These are phyloP conservation scores for Linyphia triangularis DNA, from an alignment of 2,888 invertebrate species.

Conservation along the genomic window DNA sequence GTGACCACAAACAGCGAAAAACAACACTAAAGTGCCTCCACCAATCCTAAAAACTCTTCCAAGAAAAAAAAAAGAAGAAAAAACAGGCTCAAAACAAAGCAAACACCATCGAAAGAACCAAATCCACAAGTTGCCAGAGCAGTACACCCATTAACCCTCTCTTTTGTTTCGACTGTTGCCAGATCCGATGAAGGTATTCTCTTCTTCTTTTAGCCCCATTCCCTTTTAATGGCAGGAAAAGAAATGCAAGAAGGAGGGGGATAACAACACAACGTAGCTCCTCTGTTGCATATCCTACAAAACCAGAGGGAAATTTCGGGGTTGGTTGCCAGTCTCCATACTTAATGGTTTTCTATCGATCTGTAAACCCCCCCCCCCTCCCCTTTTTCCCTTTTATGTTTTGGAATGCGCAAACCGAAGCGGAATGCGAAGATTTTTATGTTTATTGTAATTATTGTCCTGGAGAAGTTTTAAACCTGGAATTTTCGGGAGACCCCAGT, in stretches of 20 bases:
- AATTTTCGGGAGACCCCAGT: neutral
- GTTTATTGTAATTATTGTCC: constrained; percentile 65
- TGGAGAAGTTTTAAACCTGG: neutral
- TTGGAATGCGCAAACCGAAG: constrained; percentile 24
- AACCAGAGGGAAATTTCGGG: neutral
- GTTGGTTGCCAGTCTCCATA: neutral
- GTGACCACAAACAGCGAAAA: too few species aligned
- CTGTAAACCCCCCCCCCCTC: neutral
- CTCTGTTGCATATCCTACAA: constrained; percentile 8
- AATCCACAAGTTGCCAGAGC: too few species aligned
- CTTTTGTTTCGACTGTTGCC: constrained; percentile 37
- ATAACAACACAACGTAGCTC: constrained; percentile 3
- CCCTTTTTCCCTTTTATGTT: neutral
- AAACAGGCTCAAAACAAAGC: too few species aligned
- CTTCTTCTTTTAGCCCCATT: neutral
- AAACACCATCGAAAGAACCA: too few species aligned
- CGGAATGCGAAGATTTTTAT: constrained; percentile 55
- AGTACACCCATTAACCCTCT: constrained; percentile 15
- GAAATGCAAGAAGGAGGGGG: constrained; percentile 5
- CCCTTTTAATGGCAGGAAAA: constrained; percentile 21
- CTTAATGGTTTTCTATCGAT: constrained; percentile 53
- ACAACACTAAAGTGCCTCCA: too few species aligned
- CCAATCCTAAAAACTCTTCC: too few species aligned
- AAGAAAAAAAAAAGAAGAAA: too few species aligned
- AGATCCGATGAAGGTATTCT: constrained; percentile 50